These are phyloP conservation scores for Ornithoptera alexandrae DNA, from an alignment of 2,888 invertebrate genomes.

Conservation along the genomic window DNA sequence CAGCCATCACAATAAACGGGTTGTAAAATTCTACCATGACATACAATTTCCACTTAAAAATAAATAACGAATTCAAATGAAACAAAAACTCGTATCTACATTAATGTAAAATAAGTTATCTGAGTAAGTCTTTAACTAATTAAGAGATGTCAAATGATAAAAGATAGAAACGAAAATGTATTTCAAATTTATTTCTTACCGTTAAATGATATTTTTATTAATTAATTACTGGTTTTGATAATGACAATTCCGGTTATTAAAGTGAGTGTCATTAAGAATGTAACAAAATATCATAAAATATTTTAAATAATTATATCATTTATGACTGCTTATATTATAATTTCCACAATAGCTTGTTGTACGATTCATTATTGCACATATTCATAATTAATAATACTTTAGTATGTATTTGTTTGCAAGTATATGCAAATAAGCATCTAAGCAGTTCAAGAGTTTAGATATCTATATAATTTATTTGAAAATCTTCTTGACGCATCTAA, in stretches of 20 bases:
- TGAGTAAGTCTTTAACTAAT: neutral
- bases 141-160: neutral
- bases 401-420: neutral
- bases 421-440: neutral
- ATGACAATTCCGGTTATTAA: neutral
- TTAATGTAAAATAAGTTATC: neutral
- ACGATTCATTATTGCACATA: conserved; percentile 7
- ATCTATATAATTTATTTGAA: neutral
- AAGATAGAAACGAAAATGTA: neutral
- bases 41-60: conserved; percentile 63
- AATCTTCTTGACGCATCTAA: neutral
- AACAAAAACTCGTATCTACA: conserved; percentile 38
- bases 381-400: neutral
- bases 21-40: conserved; percentile 36
- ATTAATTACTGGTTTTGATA: neutral
- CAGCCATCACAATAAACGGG: conserved; percentile 67
- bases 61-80: conserved; percentile 64
- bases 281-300: too few species aligned
- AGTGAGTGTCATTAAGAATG: neutral
- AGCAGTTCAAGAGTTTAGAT: neutral
- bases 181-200: neutral
- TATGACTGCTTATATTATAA: neutral
- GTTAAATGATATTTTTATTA: neutral
- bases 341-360: neutral
- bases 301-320: neutral